Base-by-base conservation (phyloP, 2,113 vertebrate genomes). In the Theristicus caerulescens region DNA sequence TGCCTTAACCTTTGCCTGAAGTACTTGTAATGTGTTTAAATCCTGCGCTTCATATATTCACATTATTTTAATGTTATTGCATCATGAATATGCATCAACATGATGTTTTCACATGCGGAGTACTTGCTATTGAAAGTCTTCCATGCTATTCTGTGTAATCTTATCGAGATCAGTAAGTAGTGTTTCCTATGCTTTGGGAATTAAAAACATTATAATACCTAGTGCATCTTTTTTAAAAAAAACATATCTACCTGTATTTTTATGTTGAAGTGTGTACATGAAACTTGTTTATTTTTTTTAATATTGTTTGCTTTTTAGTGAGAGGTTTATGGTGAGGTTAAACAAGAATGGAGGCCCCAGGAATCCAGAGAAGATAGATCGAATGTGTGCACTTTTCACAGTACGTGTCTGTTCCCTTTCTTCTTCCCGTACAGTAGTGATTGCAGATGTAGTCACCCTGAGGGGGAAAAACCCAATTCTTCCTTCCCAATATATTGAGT, bases 281-380 rank as follows among this genome's bases (percentile, higher is more conserved):
- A 71, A 73, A 71, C 71, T 83, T 73, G 66, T 52, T 34, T 34
- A 27, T 14, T 82, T 80, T 34, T 95, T 94, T 88, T 88, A 65
- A 32, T 94, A 13, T 96, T 91, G 92, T 96, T 97, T 96, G 19
- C 85, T 93, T 98, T 98, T 84, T 97, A 99, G 99, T 93, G 99
- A 99, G 98, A 99, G 99, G 93, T 99, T 99, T 97, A 98, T 99
- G 98, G 99, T 99, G 97, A 99, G 99, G 97, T 98, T 99, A 88
- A 99, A 99, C 98, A 99, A 99, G 98, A 99, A 99, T 7, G 99
- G 99, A 96, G 99, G 99, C 80, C 99, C 99, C 94, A 99, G 99
- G 97, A 99, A 99, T 91, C 99, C 99, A 8, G 99, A 99, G 98
- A 99, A 99, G 97, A 98, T 98, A 72, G 99, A 99, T 91, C 98